Evolutionary conservation across 2,113 vertebrate species (phyloP).

Genomic region (Nibea albiflora): DNA sequence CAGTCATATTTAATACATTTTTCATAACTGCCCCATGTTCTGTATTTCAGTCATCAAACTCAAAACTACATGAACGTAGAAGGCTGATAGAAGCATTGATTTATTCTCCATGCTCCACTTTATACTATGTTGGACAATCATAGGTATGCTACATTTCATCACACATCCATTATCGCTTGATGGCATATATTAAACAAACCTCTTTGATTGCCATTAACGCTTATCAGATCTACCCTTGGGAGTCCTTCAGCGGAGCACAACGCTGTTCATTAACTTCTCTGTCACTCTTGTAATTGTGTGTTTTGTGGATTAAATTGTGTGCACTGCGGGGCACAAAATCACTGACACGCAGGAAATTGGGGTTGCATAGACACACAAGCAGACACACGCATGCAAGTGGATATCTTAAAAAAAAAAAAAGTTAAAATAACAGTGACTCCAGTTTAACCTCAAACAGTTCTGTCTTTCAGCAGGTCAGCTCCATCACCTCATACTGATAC

Average conservation of each 20-base stretch:
- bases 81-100: neutral
- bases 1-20: no score
- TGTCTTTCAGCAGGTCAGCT: neutral
- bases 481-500: neutral
- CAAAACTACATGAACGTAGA: neutral
- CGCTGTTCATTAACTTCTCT: constrained; percentile 52
- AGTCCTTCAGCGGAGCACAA: constrained; percentile 50
- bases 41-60: neutral
- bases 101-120: constrained; percentile 1
- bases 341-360: constrained; percentile 38
- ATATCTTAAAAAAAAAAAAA: neutral
- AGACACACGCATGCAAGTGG: neutral
- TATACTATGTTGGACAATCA: constrained; percentile 20
- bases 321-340: constrained; percentile 22
- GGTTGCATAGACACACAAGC: constrained; percentile 20
- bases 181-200: constrained; percentile 31
- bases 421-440: neutral
- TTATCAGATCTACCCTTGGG: constrained; percentile 54
- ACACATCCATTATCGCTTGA: constrained; percentile 35
- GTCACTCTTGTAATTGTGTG: constrained; percentile 52
- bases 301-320: constrained; percentile 48
- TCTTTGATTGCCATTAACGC: constrained; percentile 34
- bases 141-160: constrained; percentile 28
- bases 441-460: neutral
- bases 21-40: neutral